Percentiles rank a stretch among this genome's conserved stretches.
phyloP scores from a whole-genome alignment of 2,797 vertebrate genomes.

The Pseudomugil gertrudae region DNA sequence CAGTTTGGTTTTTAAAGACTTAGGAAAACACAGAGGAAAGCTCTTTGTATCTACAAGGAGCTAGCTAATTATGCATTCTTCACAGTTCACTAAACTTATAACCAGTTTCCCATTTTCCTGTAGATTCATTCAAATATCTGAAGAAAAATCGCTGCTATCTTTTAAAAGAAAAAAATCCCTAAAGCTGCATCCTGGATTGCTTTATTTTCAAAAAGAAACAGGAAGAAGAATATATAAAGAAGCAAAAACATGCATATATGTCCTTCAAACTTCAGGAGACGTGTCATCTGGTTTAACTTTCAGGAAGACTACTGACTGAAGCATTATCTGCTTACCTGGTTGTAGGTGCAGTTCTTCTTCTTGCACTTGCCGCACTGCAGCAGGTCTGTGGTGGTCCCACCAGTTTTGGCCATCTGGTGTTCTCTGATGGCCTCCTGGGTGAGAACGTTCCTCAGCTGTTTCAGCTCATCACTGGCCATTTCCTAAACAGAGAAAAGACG shows the following conservation, averaged over 20 bases:
- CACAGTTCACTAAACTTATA: not conserved
- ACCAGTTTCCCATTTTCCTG: not conserved
- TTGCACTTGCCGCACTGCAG: conserved; percentile 95
- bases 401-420: conserved; percentile 98
- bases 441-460: conserved; percentile 90
- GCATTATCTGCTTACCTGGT: conserved; percentile 84
- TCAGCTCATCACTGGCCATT: conserved; percentile 98
- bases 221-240: not conserved
- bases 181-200: too few species aligned
- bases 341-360: conserved; percentile 98
- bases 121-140: not conserved
- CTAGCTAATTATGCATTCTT: not conserved
- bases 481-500: conserved; percentile 78
- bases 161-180: not conserved
- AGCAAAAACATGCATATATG: not conserved
- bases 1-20: not conserved
- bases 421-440: conserved; percentile 97
- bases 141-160: too few species aligned
- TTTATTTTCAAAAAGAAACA: too few species aligned
- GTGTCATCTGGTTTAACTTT: not conserved
- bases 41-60: not conserved
- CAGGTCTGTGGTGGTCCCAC: conserved; percentile 92
- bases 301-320: too few species aligned
- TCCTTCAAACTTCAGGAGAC: not conserved
- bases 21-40: not conserved